These are phyloP conservation scores for Ondatra zibethicus DNA, from an alignment of 2,113 vertebrate genomes.

Conservation along the genomic window DNA sequence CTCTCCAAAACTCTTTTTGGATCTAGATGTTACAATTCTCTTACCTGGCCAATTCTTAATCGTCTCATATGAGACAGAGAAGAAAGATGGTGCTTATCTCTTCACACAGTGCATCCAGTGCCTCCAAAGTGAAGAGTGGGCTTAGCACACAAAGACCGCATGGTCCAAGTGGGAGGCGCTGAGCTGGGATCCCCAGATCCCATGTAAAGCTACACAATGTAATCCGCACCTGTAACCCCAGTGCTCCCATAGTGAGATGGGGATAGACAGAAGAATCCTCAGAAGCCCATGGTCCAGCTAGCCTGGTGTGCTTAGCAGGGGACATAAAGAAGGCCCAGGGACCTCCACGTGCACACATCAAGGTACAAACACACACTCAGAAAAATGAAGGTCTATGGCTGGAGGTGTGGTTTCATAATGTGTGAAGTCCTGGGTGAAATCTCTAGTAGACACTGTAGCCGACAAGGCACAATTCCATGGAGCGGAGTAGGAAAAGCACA, in stretches of 20 bases:
- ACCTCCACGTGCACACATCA: not conserved
- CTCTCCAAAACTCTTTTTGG: slow-evolving; percentile 21
- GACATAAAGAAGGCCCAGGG: not conserved
- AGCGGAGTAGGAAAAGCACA: not conserved
- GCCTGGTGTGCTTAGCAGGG: not conserved
- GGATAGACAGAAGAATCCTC: not conserved
- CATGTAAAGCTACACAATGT: not conserved
- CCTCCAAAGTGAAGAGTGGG: not conserved
- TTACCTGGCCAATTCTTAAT: not conserved
- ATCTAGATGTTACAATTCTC: slow-evolving; percentile 13
- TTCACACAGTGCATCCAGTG: not conserved
- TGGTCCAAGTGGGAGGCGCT: too few species aligned
- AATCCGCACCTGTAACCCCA: not conserved
- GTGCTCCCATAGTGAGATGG: not conserved
- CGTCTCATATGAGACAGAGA: not conserved
- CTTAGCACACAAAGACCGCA: not conserved
- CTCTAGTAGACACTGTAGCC: not conserved
- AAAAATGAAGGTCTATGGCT: not conserved
- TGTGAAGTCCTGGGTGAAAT: not conserved
- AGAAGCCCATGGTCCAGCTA: not conserved
- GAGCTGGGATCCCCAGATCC: not conserved
- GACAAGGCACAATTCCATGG: too few species aligned
- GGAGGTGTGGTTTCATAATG: not conserved
- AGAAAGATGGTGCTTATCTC: not conserved
- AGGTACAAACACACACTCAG: not conserved